Evolutionary conservation across 2,113 vertebrate species (phyloP), one percentile per base, ranked within the genome.

Genomic region (Willisornis vidua): DNA sequence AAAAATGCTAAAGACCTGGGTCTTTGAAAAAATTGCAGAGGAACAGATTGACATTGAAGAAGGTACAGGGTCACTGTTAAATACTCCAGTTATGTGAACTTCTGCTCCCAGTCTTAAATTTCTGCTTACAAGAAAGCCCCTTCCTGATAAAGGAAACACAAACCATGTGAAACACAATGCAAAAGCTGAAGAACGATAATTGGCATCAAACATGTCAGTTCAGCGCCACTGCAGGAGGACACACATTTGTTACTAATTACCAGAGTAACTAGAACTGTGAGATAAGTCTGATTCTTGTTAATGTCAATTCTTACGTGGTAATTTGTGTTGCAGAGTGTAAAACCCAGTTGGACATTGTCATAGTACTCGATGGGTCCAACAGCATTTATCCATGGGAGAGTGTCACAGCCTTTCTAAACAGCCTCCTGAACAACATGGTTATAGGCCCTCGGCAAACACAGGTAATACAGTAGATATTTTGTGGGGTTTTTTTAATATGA

Each of bases 341-440:
- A 37, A 98, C 98, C 55, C 98, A 99, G 58, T 70, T 99, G 97
- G 99, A 99, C 71, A 99, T 99, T 1, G 98, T 99, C 84, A 98
- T 99, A 10, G 99, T 99, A 37, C 98, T 99, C 17, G 99, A 99
- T 81, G 99, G 99, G 12, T 99, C 99, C 29, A 99, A 99, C 97
- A 99, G 99, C 63, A 99, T 99, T 96, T 99, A 99, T 82, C 99
- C 99, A 12, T 99, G 99, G 99, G 52, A 94, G 3, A 98, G 98
- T 55, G 99, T 99, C 79, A 98, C 95, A 3, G 95, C 92, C 0
- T 99, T 99, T 92, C 97, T 99, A 83, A 89, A 95, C 20, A 98
- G 98, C 72, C 98, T 99, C 49, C 97, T 99, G 33, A 62, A 94
- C 93, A 98, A 98, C 29, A 99, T 99, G 92, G 96, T 98, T 20